Conservation (phyloP, 1,140 invertebrate genomes). For the Macrobrachium nipponense region DNA sequence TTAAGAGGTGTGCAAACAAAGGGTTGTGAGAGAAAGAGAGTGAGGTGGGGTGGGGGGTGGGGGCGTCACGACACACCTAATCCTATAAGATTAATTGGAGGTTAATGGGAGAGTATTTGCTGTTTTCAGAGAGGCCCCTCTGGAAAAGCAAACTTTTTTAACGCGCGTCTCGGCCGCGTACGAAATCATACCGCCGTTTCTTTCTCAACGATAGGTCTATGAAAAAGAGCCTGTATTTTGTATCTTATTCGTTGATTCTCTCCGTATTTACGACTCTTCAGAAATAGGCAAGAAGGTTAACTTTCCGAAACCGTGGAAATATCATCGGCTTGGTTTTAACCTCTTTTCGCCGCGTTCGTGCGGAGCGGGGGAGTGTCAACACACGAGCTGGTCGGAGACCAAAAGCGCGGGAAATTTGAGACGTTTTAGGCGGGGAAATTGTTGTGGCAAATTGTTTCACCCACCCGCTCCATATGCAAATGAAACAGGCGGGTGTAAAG, state of each 20-base stretch:
- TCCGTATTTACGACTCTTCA: no score
- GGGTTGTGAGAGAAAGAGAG: neutral
- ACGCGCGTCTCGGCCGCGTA: neutral
- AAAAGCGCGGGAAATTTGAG: slow-evolving; percentile 52
- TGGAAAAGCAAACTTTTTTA: slow-evolving; percentile 29
- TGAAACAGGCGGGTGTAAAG: slow-evolving; percentile 45
- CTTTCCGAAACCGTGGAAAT: neutral
- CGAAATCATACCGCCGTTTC: neutral
- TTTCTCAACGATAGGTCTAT: no score
- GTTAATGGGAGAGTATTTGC: slow-evolving; percentile 56
- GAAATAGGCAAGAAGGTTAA: neutral
- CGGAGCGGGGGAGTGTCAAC: slow-evolving; percentile 33
- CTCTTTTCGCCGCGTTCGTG: slow-evolving; percentile 1
- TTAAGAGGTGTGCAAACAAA: neutral
- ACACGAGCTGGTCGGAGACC: slow-evolving; percentile 20
- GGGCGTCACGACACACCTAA: slow-evolving; percentile 24
- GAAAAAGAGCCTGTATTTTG: no score
- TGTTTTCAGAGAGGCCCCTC: slow-evolving; percentile 42
- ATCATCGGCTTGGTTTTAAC: neutral
- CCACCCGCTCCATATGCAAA: slow-evolving; percentile 54
- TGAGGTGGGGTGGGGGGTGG: no score
- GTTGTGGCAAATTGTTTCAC: slow-evolving; percentile 56
- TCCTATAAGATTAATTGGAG: slow-evolving; percentile 54
- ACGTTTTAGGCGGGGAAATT: slow-evolving; percentile 50
- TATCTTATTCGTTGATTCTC: no score